Conservation (phyloP, 2,888 invertebrate species). For the Dasypogon diadema region DNA sequence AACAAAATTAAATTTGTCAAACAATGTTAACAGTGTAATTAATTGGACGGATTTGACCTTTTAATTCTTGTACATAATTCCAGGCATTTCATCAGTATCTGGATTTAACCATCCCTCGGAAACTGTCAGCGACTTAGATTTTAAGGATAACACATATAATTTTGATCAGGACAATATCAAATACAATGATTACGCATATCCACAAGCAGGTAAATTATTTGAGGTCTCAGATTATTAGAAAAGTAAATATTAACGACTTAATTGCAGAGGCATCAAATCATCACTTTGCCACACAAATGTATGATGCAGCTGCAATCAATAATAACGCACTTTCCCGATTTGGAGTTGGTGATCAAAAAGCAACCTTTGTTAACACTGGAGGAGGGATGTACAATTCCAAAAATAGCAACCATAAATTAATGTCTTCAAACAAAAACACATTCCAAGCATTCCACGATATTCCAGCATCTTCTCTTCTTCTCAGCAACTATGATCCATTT, state of each 20-base stretch:
- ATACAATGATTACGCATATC: constrained; percentile 62
- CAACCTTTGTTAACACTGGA: constrained; percentile 73
- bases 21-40: too few species aligned
- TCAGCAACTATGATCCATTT: constrained; percentile 91
- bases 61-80: too few species aligned
- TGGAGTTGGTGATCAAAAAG: constrained; percentile 74
- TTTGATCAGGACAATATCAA: constrained; percentile 66
- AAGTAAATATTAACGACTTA: not conserved
- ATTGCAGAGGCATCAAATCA: constrained; percentile 67
- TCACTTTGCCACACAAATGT: constrained; percentile 60
- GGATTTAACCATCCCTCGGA: constrained; percentile 67
- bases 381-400: constrained; percentile 73
- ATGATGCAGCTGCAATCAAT: constrained; percentile 61
- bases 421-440: constrained; percentile 71
- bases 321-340: constrained; percentile 67
- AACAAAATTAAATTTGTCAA: too few species aligned
- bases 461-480: constrained; percentile 82
- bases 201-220: constrained; percentile 57
- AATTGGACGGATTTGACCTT: too few species aligned
- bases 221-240: not conserved
- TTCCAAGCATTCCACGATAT: constrained; percentile 90
- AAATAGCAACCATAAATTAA: constrained; percentile 63
- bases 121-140: constrained; percentile 77
- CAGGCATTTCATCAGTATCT: constrained; percentile 66
- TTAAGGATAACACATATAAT: constrained; percentile 77